Percentiles rank a stretch among this genome's conserved stretches.
Conservation (phyloP, 2,113 vertebrate genomes). For the Balaeniceps rex region DNA sequence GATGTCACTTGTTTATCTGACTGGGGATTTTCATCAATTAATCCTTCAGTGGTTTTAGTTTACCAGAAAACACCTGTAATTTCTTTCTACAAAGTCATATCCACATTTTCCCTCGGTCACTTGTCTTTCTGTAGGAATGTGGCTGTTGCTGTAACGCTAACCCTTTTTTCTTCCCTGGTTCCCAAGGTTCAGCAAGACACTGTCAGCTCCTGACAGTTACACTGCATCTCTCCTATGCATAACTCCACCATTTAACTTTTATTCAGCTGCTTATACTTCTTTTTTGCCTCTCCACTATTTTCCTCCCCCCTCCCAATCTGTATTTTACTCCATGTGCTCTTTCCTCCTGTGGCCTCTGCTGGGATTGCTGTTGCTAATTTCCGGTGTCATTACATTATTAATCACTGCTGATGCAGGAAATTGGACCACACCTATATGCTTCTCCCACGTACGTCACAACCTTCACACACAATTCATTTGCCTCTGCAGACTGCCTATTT, state of each 20-base stretch:
- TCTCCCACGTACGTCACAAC: neutral
- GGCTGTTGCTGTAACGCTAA: neutral
- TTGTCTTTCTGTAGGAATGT: neutral
- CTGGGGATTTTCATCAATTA: neutral
- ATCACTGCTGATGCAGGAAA: neutral
- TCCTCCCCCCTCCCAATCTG: no score
- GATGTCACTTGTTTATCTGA: neutral
- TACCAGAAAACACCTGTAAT: neutral
- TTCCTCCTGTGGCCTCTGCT: neutral
- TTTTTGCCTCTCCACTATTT: neutral
- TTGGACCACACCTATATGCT: neutral
- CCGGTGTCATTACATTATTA: neutral
- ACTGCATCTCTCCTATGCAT: neutral
- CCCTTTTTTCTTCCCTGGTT: neutral
- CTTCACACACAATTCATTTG: accelerated
- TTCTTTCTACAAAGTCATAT: neutral
- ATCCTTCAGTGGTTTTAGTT: neutral
- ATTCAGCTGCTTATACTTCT: neutral
- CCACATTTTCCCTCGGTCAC: neutral
- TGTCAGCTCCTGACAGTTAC: neutral
- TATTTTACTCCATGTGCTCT: neutral
- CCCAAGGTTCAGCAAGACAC: neutral
- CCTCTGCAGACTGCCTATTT: neutral
- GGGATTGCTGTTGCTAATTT: neutral
- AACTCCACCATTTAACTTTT: neutral